Evolutionary conservation across 2,888 invertebrate genomes (phyloP).

Genomic region (Cosmia trapezina): DNA sequence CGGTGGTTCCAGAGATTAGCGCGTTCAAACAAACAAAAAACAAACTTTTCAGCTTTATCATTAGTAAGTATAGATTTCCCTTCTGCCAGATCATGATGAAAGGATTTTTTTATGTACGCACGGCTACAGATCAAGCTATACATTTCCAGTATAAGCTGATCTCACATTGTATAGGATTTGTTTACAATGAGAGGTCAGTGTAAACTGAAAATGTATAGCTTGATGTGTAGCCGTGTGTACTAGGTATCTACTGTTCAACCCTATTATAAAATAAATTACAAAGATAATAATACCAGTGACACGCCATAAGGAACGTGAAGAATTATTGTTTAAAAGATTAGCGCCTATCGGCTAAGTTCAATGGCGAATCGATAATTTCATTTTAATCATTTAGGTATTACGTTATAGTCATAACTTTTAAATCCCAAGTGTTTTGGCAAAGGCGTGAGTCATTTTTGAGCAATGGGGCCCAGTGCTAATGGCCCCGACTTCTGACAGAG

Average conservation of each 20-base stretch:
- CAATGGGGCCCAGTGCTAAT: background rate
- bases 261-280: background rate
- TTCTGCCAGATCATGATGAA: conserved; percentile 3
- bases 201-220: no score
- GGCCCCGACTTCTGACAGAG: background rate
- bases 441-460: background rate
- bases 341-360: conserved; percentile 59
- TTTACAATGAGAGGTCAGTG: no score
- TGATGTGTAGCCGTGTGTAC: no score
- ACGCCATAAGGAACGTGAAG: background rate
- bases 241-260: background rate
- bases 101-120: conserved; percentile 3
- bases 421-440: background rate
- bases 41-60: no score
- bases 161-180: no score
- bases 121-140: no score
- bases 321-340: conserved; percentile 19
- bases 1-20: no score
- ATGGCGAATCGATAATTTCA: conserved; percentile 41
- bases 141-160: no score
- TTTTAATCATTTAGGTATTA: conserved; percentile 1
- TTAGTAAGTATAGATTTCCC: no score
- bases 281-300: conserved; percentile 13
- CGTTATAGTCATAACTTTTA: conserved; percentile 10
- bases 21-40: no score